Percentiles rank a stretch among this genome's conserved stretches.
phyloP scores from a whole-genome alignment of 2,797 vertebrate species.

The Nannoperca australis region DNA sequence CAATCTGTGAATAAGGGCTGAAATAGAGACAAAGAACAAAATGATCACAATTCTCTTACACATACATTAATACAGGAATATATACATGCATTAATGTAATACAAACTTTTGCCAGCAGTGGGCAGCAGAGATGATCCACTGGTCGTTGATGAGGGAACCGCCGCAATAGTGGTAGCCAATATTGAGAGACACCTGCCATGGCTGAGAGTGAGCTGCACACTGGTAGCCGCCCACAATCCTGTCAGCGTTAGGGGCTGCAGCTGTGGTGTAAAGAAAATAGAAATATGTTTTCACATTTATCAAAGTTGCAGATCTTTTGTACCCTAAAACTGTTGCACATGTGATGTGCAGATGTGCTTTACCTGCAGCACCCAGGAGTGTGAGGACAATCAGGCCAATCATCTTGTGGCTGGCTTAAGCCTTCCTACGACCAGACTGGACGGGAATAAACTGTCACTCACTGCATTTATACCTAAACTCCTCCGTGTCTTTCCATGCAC shows the following conservation, averaged over 20 bases:
- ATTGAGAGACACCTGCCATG: constrained; percentile 84
- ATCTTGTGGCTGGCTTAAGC: constrained; percentile 65
- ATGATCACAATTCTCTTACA: not conserved
- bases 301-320: not conserved
- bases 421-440: constrained; percentile 65
- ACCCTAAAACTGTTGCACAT: not conserved
- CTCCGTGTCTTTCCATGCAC: constrained; percentile 14
- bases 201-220: constrained; percentile 72
- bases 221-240: constrained; percentile 83
- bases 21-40: constrained; percentile 6
- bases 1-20: constrained; percentile 73
- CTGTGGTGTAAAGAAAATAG: constrained; percentile 53
- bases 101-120: constrained; percentile 86
- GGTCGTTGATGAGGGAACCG: constrained; percentile 83
- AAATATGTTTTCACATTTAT: not conserved
- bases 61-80: not conserved
- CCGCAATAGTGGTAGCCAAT: constrained; percentile 79
- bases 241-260: constrained; percentile 75
- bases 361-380: constrained; percentile 81
- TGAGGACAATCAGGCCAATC: constrained; percentile 75
- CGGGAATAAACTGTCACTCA: constrained; percentile 15
- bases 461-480: constrained; percentile 74
- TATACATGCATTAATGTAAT: not conserved
- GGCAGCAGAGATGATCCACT: constrained; percentile 84
- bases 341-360: constrained; percentile 45